Evolutionary conservation across 2,113 vertebrate genomes (phyloP).

Genomic region (Polypterus bichir): DNA sequence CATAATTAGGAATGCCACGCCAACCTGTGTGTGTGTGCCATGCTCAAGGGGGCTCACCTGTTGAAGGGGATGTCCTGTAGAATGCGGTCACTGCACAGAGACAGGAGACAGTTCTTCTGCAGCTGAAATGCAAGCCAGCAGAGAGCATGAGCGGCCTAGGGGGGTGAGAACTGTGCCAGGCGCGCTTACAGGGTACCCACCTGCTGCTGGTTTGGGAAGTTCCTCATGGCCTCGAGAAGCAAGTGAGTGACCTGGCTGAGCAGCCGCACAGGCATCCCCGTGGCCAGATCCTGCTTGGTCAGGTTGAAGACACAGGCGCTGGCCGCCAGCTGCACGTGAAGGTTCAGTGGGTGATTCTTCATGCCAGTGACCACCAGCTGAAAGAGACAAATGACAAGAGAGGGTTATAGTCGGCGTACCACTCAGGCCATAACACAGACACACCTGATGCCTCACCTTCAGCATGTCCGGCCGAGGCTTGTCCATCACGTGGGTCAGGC

Average conservation of each 20-base stretch:
- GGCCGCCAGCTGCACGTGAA: conserved; percentile 91
- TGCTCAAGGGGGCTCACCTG: conserved; percentile 49
- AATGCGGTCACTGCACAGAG: conserved; percentile 94
- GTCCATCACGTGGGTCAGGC: conserved; percentile 88
- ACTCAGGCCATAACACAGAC: neutral
- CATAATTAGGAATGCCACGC: neutral
- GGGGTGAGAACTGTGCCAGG: neutral
- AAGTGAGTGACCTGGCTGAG: conserved; percentile 81
- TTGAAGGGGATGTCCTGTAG: conserved; percentile 97
- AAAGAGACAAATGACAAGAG: conserved; percentile 1
- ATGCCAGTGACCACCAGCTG: conserved; percentile 93
- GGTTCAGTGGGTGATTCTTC: conserved; percentile 86
- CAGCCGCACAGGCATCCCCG: conserved; percentile 83
- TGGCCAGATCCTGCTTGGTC: conserved; percentile 91
- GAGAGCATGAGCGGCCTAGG: neutral
- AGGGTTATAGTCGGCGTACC: neutral
- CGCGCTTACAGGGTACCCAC: conserved; percentile 24
- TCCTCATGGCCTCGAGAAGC: conserved; percentile 91
- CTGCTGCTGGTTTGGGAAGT: conserved; percentile 95
- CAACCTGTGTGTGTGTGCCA: neutral
- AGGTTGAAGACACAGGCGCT: conserved; percentile 96
- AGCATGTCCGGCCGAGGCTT: conserved; percentile 91
- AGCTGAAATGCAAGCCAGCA: conserved; percentile 46
- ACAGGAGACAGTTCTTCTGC: conserved; percentile 96
- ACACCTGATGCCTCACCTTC: conserved; percentile 57